phyloP scores from a whole-genome alignment of 2,797 vertebrate species.

The Tokudaia muenninki region DNA sequence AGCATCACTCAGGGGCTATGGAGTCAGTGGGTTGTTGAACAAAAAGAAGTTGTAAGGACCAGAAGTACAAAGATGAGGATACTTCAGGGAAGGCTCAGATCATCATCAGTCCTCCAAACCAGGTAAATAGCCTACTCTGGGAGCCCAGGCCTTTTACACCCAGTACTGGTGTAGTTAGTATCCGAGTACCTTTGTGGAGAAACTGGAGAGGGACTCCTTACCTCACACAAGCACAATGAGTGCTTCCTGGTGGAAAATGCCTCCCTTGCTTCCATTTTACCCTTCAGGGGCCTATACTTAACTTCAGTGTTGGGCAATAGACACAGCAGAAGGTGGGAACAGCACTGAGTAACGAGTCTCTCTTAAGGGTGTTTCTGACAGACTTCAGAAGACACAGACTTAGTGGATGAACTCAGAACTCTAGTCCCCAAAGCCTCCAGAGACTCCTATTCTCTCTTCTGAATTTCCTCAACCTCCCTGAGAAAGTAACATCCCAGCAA shows the following conservation, averaged over 20 bases:
- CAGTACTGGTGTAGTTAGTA: not conserved
- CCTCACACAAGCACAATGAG: not conserved
- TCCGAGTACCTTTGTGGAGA: not conserved
- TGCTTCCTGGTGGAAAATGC: not conserved
- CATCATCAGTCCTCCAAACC: not conserved
- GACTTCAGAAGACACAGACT: not conserved
- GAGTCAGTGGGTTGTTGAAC: not conserved
- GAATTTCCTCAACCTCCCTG: not conserved
- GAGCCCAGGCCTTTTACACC: not conserved
- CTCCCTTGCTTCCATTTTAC: not conserved
- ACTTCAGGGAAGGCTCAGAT: not conserved
- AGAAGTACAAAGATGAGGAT: not conserved
- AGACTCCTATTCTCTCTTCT: not conserved
- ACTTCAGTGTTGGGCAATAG: not conserved
- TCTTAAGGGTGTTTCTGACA: conserved; percentile 18
- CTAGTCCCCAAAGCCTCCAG: not conserved
- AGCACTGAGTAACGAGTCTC: not conserved
- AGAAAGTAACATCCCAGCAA: no score
- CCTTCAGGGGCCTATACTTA: not conserved
- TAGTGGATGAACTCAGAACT: not conserved
- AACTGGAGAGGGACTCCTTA: not conserved
- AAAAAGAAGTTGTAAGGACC: not conserved
- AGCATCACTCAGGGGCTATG: not conserved
- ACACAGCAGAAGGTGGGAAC: not conserved
- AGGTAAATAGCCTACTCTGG: not conserved